These are phyloP conservation scores for Eupithecia centaureata DNA, from an alignment of 2,888 invertebrate species.

Conservation along the genomic window DNA sequence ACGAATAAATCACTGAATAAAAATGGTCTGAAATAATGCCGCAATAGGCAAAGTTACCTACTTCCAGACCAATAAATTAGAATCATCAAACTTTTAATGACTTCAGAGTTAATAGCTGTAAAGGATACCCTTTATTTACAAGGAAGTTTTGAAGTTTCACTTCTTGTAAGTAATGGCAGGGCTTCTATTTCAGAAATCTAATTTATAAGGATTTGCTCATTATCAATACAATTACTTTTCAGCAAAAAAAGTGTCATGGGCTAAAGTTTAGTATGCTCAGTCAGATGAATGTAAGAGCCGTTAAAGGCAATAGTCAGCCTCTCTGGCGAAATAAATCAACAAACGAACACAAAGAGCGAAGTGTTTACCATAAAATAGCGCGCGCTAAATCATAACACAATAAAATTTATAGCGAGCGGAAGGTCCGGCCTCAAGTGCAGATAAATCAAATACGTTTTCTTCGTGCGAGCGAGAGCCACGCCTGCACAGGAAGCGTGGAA, in stretches of 20 bases:
- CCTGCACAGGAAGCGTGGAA: conserved; percentile 11
- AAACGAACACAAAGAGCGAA: conserved; percentile 76
- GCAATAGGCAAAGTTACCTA: background rate
- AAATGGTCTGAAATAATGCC: background rate
- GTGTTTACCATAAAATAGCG: conserved; percentile 83
- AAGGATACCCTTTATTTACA: conserved; percentile 53
- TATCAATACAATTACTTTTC: background rate
- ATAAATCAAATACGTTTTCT: conserved; percentile 83
- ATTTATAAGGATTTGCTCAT: background rate
- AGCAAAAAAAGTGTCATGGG: background rate
- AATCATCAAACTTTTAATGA: conserved; percentile 56
- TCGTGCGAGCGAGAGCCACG: conserved; percentile 68
- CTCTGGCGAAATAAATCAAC: conserved; percentile 70
- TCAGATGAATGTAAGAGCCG: background rate
- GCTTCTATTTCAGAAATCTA: background rate
- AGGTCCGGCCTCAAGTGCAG: conserved; percentile 82
- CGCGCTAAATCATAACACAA: conserved; percentile 82
- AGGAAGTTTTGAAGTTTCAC: conserved; percentile 44
- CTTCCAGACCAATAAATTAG: background rate
- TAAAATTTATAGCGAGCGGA: conserved; percentile 82
- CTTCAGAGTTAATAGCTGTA: conserved; percentile 53
- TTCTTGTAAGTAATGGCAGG: conserved; percentile 50
- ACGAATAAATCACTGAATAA: conserved; percentile 13
- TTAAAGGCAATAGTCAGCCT: conserved; percentile 13
- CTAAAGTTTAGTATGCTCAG: background rate